Evolutionary conservation across 2,113 vertebrate genomes (phyloP).

Genomic region (Poecilia latipinna): DNA sequence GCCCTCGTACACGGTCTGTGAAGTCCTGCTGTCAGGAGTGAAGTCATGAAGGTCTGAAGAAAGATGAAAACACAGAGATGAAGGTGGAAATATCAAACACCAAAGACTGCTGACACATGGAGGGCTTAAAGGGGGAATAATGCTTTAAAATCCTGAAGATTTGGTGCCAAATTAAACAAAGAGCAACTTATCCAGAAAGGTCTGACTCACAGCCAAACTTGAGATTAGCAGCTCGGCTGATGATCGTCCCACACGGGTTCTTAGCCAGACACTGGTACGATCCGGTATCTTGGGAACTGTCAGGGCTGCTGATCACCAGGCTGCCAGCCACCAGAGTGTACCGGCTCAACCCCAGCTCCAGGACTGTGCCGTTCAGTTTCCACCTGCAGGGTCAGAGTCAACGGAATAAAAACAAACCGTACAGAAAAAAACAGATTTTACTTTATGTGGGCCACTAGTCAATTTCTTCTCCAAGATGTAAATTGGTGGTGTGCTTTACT

Average conservation of each 20-base stretch:
- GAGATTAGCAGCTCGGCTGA: constrained; percentile 90
- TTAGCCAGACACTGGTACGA: constrained; percentile 95
- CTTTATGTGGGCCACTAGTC: no score
- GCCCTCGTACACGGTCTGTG: constrained; percentile 88
- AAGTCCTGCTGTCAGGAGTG: constrained; percentile 88
- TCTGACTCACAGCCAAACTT: constrained; percentile 93
- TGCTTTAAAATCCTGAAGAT: neutral
- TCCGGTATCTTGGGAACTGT: constrained; percentile 84
- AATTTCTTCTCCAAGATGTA: no score
- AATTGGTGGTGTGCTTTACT: no score
- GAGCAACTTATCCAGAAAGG: neutral
- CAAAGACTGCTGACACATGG: no score
- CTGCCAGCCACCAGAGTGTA: constrained; percentile 91
- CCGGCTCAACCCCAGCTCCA: constrained; percentile 84
- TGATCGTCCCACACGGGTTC: constrained; percentile 90
- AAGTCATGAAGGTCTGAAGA: constrained; percentile 92
- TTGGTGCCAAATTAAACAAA: no score
- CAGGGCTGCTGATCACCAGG: constrained; percentile 89
- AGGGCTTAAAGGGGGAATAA: neutral
- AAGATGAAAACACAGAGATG: constrained; percentile 1
- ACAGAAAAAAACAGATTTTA: no score
- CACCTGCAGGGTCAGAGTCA: constrained; percentile 80
- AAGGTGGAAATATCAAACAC: no score
- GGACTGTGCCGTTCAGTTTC: constrained; percentile 92
- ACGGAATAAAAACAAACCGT: neutral